Evolutionary conservation across 2,888 invertebrate genomes (phyloP).

Genomic region (Coenonympha arcania): DNA sequence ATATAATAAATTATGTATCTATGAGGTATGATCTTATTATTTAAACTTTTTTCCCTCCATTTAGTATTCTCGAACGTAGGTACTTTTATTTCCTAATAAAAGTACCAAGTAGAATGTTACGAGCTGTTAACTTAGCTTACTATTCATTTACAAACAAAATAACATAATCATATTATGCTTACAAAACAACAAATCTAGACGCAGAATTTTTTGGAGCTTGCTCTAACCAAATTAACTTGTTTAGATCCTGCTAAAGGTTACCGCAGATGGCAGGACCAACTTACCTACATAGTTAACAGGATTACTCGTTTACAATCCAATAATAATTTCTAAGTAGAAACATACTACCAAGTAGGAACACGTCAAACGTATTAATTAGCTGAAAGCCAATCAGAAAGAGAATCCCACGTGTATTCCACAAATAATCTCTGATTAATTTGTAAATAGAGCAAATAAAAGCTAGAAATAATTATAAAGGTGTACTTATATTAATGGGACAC

Average conservation of each 20-base stretch:
- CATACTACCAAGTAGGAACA: constrained; percentile 12
- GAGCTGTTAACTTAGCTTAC: too few relatives aligned
- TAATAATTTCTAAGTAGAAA: constrained; percentile 20
- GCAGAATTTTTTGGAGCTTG: neutral
- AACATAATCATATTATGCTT: neutral
- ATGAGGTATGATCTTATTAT: too few relatives aligned
- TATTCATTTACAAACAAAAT: neutral
- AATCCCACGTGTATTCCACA: neutral
- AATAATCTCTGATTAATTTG: neutral
- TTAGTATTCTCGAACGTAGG: too few relatives aligned
- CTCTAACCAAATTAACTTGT: constrained; percentile 15
- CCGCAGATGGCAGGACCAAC: constrained; percentile 9
- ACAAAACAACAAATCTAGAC: neutral
- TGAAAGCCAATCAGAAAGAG: constrained; percentile 16
- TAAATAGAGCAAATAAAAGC: too few relatives aligned
- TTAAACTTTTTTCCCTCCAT: too few relatives aligned
- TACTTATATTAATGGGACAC: too few relatives aligned
- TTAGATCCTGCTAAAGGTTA: constrained; percentile 1
- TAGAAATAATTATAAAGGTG: too few relatives aligned
- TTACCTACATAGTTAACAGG: constrained; percentile 22
- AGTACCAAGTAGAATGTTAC: too few relatives aligned
- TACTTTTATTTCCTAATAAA: too few relatives aligned
- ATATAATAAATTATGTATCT: too few relatives aligned
- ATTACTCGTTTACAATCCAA: constrained; percentile 25
- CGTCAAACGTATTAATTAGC: constrained; percentile 20